phyloP scores from a whole-genome alignment of 2,888 invertebrate species.

The Pristionchus japonicus region DNA sequence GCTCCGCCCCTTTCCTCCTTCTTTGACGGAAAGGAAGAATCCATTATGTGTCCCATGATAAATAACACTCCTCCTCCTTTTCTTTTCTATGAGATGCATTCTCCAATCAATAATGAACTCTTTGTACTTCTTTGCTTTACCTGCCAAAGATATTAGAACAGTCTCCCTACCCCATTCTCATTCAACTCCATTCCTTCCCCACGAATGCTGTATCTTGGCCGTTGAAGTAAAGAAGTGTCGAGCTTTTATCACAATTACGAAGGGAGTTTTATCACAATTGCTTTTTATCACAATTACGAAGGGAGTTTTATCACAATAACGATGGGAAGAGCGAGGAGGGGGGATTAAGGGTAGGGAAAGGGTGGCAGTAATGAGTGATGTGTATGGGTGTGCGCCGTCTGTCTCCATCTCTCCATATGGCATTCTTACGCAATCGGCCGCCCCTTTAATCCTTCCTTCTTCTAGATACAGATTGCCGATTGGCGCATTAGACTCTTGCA shows the following conservation, averaged over 20 bases:
- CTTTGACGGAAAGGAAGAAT: neutral
- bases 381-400: slow-evolving; percentile 2
- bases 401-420: slow-evolving; percentile 26
- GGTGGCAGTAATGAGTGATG: slow-evolving; percentile 1
- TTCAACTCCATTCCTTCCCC: no score
- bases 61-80: slow-evolving; percentile 16
- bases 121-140: no score
- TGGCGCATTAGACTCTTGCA: slow-evolving; percentile 17
- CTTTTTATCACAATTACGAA: no score
- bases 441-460: neutral
- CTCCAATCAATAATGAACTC: neutral
- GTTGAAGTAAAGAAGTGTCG: no score
- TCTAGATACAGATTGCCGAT: neutral
- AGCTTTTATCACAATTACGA: no score
- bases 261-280: no score
- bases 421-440: slow-evolving; percentile 21
- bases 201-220: no score
- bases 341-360: neutral
- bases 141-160: no score
- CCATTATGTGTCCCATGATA: slow-evolving; percentile 17
- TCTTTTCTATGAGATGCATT: neutral
- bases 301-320: slow-evolving; percentile 35
- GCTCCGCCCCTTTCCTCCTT: neutral
- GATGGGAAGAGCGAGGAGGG: neutral
- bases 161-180: no score